Evolutionary conservation across 2,888 invertebrate genomes (phyloP), one percentile per base, ranked within the genome.

Genomic region (Yponomeuta plumbellus): DNA sequence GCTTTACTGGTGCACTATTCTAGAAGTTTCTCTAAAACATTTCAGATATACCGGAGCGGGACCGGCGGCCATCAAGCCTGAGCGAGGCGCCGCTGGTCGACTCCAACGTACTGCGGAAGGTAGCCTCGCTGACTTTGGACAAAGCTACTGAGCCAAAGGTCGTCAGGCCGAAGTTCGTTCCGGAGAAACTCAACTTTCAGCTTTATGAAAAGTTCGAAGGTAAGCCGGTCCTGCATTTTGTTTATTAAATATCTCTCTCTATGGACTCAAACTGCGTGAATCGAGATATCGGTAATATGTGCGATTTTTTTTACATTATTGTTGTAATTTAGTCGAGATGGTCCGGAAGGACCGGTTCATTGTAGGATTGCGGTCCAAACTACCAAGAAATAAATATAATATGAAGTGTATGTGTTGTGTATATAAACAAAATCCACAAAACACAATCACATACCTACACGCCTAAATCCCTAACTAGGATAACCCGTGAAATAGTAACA

Each of bases 131-230:
- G 71, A 96, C 96, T 65, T 91, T 96, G 73, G 96, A 95, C 75
- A 94, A 94, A 76, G 93, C 94, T 76, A 93, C 93, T 1, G 96
- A 96, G 73, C 92, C 94, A 70, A 93, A 92, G 74, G 91, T 94
- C 44, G 85, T 92, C 57, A 94, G 94, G 72, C 95, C 96, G 57
- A 95, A 94, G 83, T 95, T 95, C 80, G 95, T 97, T 68, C 96
- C 96, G 3, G 96, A 96, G 80, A 97, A 97, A 86, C 92, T 97
- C 74, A 95, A 97, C 90, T 96, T 96, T 85, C 94, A 95, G 77
- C 92, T 96, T 70, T 96, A 96, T 83, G 96, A 97, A 86, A 97
- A 97, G 86, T 98, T 98, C 89, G 97, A 98, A 95, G 97, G 97
- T 97, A 89, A 72, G 70, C 44, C 17, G 3, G 44, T 17, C 65